Conservation (phyloP, 2,888 invertebrate genomes). For the Nowickia ferox region DNA sequence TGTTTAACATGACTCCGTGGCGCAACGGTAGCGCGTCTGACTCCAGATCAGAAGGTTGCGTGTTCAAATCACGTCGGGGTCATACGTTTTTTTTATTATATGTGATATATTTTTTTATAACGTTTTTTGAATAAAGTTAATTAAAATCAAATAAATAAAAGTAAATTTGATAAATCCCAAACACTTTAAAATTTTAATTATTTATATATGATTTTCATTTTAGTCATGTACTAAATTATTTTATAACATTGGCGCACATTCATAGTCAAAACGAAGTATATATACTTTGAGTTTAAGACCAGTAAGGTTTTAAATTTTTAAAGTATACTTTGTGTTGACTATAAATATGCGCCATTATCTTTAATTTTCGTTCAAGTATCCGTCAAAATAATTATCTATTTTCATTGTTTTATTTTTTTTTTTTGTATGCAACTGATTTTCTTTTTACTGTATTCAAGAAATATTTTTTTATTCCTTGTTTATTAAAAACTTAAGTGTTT, state of each 20-base stretch:
- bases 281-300: too few species aligned
- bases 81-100: slow-evolving; percentile 58
- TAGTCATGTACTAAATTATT: slow-evolving; percentile 18
- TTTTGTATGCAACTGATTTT: slow-evolving; percentile 45
- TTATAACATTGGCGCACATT: too few species aligned
- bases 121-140: too few species aligned
- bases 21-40: slow-evolving; percentile 82
- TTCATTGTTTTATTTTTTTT: neutral
- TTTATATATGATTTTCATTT: neutral
- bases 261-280: too few species aligned
- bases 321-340: too few species aligned
- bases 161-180: too few species aligned
- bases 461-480: slow-evolving; percentile 28
- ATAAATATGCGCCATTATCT: too few species aligned
- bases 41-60: slow-evolving; percentile 82
- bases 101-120: neutral
- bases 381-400: slow-evolving; percentile 24
- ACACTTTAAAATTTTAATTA: too few species aligned
- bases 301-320: too few species aligned
- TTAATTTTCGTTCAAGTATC: slow-evolving; percentile 39
- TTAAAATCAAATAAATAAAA: too few species aligned
- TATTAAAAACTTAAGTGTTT: slow-evolving; percentile 67
- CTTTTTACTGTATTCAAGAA: slow-evolving; percentile 12
- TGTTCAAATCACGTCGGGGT: slow-evolving; percentile 82
- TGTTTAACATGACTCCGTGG: slow-evolving; percentile 78